phyloP scores from a whole-genome alignment of 2,888 invertebrate genomes.

The Agrochola circellaris region DNA sequence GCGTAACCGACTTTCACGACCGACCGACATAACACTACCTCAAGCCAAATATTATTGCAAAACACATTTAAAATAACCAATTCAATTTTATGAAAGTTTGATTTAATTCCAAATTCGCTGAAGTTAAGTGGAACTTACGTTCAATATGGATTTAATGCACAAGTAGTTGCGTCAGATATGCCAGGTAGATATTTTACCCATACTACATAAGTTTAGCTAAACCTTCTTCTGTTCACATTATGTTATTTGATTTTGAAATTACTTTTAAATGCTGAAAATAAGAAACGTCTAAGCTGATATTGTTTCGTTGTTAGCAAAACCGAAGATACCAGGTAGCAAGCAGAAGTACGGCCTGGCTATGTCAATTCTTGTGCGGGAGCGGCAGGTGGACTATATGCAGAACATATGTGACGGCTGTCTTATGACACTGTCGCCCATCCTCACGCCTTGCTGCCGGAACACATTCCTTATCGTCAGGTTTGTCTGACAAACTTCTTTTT shows the following conservation, averaged over 20 bases:
- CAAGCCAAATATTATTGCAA: too few species aligned
- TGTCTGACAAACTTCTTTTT: not conserved
- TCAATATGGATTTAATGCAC: conserved; percentile 84
- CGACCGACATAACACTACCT: too few species aligned
- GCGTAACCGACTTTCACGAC: not conserved
- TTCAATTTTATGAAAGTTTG: not conserved
- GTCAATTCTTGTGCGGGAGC: conserved; percentile 83
- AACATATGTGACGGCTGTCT: conserved; percentile 85
- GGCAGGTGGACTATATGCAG: conserved; percentile 87
- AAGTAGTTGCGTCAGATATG: conserved; percentile 87
- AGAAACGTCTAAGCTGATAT: not conserved
- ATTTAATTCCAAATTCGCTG: conserved; percentile 77
- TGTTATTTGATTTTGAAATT: not conserved
- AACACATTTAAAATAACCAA: not conserved
- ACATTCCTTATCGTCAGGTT: conserved; percentile 86
- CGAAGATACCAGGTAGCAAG: conserved; percentile 69
- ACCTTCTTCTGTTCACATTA: not conserved
- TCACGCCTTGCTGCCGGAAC: conserved; percentile 88
- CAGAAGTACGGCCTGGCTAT: conserved; percentile 84
- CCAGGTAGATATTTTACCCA: conserved; percentile 71
- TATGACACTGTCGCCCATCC: conserved; percentile 87
- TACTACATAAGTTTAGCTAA: too few species aligned
- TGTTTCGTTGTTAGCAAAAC: conserved; percentile 69
- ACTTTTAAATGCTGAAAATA: not conserved
- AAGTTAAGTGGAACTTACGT: conserved; percentile 82